These are phyloP conservation scores for Montifringilla adamsi DNA, from an alignment of 2,113 vertebrate species.

Conservation along the genomic window DNA sequence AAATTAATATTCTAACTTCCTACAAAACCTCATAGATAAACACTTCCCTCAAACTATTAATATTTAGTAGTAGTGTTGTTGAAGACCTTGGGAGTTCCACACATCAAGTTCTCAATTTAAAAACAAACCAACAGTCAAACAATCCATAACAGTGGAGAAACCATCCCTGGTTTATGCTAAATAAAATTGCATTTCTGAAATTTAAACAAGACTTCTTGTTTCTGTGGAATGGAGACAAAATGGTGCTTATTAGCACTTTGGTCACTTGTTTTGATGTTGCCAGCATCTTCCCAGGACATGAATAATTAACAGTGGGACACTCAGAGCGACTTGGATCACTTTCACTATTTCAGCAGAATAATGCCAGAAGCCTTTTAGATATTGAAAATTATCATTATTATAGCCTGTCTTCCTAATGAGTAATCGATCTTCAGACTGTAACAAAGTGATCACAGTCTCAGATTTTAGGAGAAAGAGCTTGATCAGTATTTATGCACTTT, in stretches of 20 bases:
- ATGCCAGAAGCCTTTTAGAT: background rate
- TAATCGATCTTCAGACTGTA: background rate
- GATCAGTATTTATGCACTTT: background rate
- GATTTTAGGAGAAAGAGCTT: background rate
- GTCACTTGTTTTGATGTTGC: background rate
- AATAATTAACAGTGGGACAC: background rate
- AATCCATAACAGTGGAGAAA: background rate
- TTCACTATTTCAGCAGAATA: background rate
- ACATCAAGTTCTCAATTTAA: background rate
- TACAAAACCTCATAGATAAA: background rate
- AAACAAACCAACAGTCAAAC: background rate
- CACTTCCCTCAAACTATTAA: background rate
- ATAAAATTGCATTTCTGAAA: background rate
- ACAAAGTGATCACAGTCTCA: background rate
- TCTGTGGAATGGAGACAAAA: background rate
- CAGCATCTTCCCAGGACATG: background rate
- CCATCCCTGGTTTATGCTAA: background rate
- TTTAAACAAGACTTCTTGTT: background rate
- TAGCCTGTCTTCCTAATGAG: background rate
- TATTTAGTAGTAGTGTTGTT: background rate
- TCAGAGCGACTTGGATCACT: background rate
- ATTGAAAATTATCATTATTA: background rate
- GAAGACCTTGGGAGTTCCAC: background rate
- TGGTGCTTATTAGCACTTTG: background rate
- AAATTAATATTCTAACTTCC: background rate